Percentiles rank a stretch among this genome's conserved stretches.
Conservation (phyloP, 2,113 vertebrate species). For the Tragulus kanchil region DNA sequence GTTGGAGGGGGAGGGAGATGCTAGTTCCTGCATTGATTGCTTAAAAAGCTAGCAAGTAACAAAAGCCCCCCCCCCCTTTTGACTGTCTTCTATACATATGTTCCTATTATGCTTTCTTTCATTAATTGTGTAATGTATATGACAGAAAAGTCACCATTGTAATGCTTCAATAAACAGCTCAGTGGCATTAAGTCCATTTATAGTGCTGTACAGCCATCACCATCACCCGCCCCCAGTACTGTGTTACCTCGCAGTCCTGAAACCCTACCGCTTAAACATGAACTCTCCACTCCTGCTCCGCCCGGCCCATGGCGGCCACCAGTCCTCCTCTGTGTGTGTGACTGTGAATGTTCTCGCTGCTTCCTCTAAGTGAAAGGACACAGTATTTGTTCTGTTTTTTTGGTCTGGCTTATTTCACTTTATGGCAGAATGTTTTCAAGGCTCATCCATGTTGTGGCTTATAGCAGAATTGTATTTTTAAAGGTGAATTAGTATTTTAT, state of each 20-base stretch:
- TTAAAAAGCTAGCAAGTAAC: not conserved
- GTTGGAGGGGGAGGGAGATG: not conserved
- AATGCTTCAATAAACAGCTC: not conserved
- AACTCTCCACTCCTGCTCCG: not conserved
- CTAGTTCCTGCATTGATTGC: not conserved
- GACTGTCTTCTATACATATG: not conserved
- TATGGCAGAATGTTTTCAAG: not conserved
- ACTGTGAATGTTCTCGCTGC: not conserved
- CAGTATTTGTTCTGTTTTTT: not conserved
- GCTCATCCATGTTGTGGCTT: not conserved
- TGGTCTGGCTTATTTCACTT: not conserved
- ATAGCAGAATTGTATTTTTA: slow-evolving; percentile 12
- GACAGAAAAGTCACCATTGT: not conserved
- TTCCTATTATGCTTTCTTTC: not conserved
- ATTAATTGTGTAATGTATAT: not conserved
- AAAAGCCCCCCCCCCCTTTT: not conserved
- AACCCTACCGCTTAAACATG: not conserved
- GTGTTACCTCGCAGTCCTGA: not conserved
- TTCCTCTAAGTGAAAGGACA: not conserved
- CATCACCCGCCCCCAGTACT: not conserved
- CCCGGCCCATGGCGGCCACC: not conserved
- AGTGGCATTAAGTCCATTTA: not conserved
- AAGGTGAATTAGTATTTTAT: not conserved
- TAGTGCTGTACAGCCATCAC: not conserved
- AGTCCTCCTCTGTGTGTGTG: not conserved